Conservation (phyloP, 2,113 vertebrate species). For the Ornithorhynchus anatinus region DNA sequence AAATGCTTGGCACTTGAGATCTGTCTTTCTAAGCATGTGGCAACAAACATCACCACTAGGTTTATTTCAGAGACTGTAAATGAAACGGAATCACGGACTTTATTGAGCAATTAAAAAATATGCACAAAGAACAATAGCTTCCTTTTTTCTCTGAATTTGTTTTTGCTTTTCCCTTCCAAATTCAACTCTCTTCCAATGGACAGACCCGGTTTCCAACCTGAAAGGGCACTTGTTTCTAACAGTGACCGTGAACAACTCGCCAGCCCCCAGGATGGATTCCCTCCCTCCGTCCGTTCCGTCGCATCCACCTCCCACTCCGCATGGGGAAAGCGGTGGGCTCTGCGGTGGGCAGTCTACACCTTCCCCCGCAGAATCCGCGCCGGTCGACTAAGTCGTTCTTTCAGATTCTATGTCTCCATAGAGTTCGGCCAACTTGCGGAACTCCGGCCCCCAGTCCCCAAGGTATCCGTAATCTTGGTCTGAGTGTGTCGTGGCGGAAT, state of each 20-base stretch:
- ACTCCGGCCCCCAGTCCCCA: constrained; percentile 91
- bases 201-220: constrained; percentile 80
- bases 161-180: constrained; percentile 78
- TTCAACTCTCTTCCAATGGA: constrained; percentile 73
- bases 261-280: constrained; percentile 71
- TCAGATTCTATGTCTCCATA: constrained; percentile 88
- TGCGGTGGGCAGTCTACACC: too few relatives aligned
- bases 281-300: constrained; percentile 55
- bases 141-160: constrained; percentile 74
- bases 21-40: too few relatives aligned
- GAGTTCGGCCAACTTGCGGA: constrained; percentile 94
- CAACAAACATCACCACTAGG: constrained; percentile 63
- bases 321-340: constrained; percentile 70
- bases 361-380: too few relatives aligned
- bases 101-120: constrained; percentile 95
- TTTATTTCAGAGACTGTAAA: constrained; percentile 78
- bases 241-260: constrained; percentile 75
- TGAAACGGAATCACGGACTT: constrained; percentile 85
- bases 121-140: constrained; percentile 91
- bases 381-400: constrained; percentile 83
- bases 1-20: too few relatives aligned
- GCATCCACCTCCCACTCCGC: constrained; percentile 46
- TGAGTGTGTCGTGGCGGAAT: constrained; percentile 81
- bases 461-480: constrained; percentile 89
- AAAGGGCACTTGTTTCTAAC: constrained; percentile 85